phyloP scores from a whole-genome alignment of 1,140 invertebrate species.

The Pseudomyrmex gracilis region DNA sequence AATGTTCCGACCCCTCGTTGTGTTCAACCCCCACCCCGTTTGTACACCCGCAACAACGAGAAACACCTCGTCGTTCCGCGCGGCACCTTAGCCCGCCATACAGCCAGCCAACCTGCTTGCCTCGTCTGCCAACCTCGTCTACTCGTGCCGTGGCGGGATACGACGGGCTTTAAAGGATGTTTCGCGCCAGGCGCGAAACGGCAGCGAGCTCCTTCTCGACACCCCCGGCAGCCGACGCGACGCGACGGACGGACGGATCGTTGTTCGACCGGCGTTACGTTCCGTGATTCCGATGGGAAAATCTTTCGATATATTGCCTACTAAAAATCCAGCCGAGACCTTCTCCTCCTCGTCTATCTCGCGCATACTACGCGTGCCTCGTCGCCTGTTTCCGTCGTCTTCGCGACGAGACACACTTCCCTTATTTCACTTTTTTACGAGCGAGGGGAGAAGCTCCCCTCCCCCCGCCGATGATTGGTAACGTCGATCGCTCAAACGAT shows the following conservation, averaged over 20 bases:
- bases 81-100: slow-evolving; percentile 57
- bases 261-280: slow-evolving; percentile 36
- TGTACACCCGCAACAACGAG: slow-evolving; percentile 59
- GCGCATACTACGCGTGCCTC: background rate
- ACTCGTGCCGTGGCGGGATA: slow-evolving; percentile 62
- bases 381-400: background rate
- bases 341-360: slow-evolving; percentile 31
- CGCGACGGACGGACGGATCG: slow-evolving; percentile 62
- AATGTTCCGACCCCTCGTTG: slow-evolving; percentile 71
- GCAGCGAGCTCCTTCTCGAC: slow-evolving; percentile 57
- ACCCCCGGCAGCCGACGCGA: background rate
- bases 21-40: slow-evolving; percentile 45
- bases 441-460: too few species aligned
- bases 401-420: background rate
- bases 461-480: background rate
- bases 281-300: slow-evolving; percentile 67
- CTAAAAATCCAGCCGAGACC: slow-evolving; percentile 64
- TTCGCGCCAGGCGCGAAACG: slow-evolving; percentile 62
- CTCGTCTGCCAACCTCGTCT: slow-evolving; percentile 11
- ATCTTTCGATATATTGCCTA: slow-evolving; percentile 72
- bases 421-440: slow-evolving; percentile 20
- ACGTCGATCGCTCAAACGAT: background rate
- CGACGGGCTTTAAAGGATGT: slow-evolving; percentile 69
- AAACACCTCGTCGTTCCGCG: slow-evolving; percentile 68
- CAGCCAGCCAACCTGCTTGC: background rate